Evolutionary conservation across 2,113 vertebrate species (phyloP), one percentile per base, ranked within the genome.

Genomic region (Aviceda subcristata): DNA sequence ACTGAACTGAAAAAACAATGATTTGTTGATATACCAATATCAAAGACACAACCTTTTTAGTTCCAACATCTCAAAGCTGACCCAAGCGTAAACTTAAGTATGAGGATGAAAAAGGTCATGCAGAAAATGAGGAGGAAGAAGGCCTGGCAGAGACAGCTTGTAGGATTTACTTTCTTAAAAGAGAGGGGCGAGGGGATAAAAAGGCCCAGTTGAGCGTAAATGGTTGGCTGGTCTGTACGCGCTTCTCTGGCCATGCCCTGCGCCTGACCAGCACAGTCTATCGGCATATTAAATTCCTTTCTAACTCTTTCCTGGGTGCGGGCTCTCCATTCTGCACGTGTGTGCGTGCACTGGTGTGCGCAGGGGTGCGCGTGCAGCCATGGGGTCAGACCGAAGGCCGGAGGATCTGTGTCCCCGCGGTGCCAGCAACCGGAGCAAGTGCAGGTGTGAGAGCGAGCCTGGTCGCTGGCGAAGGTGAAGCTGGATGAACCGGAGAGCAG

Each of bases 341-440:
- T 21, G n/a, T 3, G 6, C 12, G 10, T 16, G 12, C 23, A 16
- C 15, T 10, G 53, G 12, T 11, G 53, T 36, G 63, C 26, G 45
- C 4, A 10, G 14, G n/a, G 18, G 30, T 60, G 39, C 18, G 56
- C 46, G 46, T 24, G 27, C 45, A 59, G 69, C 22, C 55, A 26
- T 3, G 18, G n/a, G 20, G 9, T 50, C 56, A 71, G 36, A 56
- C 21, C 30, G 19, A 1, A 5, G 18, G 17, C 48, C 4, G 1
- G 21, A 43, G n/a, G 21, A 53, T n/a, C n/a, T 1, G 1, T 11
- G 30, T 22, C 36, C 34, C 69, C 6, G 0, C 4, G 26, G 30
- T 71, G 48, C 36, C 80, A 72, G 59, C 20, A 66, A 43, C 19
- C 7, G 26, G 10, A 36, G 26, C 2, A 0, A 76, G 15, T 0